Evolutionary conservation across 2,113 vertebrate genomes (phyloP).

Genomic region (Hyaena hyaena): DNA sequence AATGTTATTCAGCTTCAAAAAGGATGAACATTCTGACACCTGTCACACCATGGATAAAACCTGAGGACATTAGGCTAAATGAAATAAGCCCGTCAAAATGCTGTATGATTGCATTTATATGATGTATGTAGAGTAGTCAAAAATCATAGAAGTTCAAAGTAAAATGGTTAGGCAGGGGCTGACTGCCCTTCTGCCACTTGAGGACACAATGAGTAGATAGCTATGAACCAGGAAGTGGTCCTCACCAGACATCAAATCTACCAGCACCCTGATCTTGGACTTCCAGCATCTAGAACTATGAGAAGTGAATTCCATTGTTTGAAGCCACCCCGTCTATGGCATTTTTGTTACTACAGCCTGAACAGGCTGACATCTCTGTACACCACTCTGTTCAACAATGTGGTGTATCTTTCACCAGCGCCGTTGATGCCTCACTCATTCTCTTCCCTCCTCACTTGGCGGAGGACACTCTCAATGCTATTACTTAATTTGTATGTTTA

Average conservation of each 20-base stretch:
- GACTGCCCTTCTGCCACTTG: background rate
- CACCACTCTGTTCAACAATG: background rate
- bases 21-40: background rate
- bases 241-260: background rate
- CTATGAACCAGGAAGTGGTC: background rate
- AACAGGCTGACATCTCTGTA: background rate
- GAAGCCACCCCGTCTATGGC: background rate
- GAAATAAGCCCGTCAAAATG: background rate
- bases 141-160: background rate
- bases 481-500: background rate
- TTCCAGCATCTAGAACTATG: background rate
- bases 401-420: background rate
- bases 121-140: no score
- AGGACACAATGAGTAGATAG: background rate
- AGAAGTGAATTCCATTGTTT: no score
- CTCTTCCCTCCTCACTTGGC: background rate
- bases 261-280: no score
- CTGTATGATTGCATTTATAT: background rate
- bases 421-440: rapidly evolving
- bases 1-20: background rate
- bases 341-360: background rate
- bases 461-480: no score
- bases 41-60: background rate
- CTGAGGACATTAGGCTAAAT: background rate
- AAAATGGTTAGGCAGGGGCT: no score